Conservation (phyloP, 2,113 vertebrate species). For the Osmerus eperlanus region DNA sequence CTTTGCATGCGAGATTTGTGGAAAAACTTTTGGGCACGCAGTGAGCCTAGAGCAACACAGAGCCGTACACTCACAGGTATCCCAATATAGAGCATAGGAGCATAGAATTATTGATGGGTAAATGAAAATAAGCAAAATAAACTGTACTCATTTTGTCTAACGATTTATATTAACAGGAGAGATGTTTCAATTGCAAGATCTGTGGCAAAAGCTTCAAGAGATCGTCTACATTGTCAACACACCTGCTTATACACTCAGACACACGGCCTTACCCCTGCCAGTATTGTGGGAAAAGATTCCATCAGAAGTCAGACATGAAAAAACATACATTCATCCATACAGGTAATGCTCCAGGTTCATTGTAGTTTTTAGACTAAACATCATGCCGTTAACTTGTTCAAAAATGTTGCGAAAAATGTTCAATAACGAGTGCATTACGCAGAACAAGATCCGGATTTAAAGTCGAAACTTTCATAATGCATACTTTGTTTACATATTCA, state of each 20-base stretch:
- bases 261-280: slow-evolving; percentile 96
- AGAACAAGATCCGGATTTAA: not conserved
- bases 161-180: slow-evolving; percentile 72
- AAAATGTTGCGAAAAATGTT: not conserved
- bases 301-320: slow-evolving; percentile 99
- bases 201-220: slow-evolving; percentile 97
- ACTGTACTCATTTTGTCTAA: not conserved
- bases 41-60: slow-evolving; percentile 95
- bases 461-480: not conserved
- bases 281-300: slow-evolving; percentile 97
- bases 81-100: not conserved
- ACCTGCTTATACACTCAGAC: slow-evolving; percentile 96
- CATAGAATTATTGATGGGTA: not conserved
- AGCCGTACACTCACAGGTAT: slow-evolving; percentile 90
- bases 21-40: slow-evolving; percentile 93
- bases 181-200: slow-evolving; percentile 95
- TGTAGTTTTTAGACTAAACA: not conserved
- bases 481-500: not conserved
- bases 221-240: slow-evolving; percentile 94
- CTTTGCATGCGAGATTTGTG: slow-evolving; percentile 89
- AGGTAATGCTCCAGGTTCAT: slow-evolving; percentile 65
- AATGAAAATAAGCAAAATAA: not conserved
- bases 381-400: too few species aligned
- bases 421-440: not conserved
- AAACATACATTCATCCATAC: slow-evolving; percentile 99